Evolutionary conservation across 2,113 vertebrate genomes (phyloP), one percentile per base, ranked within the genome.

Genomic region (Toxotes chatareus): DNA sequence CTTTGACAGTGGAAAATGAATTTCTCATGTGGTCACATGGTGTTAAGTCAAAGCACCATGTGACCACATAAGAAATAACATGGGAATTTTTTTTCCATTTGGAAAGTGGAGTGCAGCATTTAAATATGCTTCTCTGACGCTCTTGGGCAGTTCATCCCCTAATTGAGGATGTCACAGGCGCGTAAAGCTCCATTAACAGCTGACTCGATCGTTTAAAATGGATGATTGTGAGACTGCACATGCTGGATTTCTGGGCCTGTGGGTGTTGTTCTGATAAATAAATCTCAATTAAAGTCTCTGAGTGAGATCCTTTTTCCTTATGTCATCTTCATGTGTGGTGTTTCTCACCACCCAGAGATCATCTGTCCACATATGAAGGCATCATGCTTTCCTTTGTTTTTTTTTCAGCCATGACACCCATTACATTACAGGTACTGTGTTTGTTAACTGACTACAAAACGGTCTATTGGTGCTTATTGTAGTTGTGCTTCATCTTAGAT

Each of bases 121-220:
- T 61, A 19, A 51, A 80, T 51, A 6, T 47, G 10, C 3, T 23
- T 31, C 23, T 72, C 27, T 36, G 56, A 46, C 0, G 0, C 12
- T 36, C 36, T 68, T 1, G 2, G 14, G 6, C 32, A 44, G 34
- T 34, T 53, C 44, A 73, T 49, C 31, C 17, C 40, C 63, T 64
- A 27, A 57, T 82, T 36, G n/a, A n/a, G 40, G 27, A 68, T n/a
- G 72, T 32, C 66, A 49, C 49, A 16, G 57, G 38, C 47, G 27
- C 2, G 38, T 19, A 23, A 57, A 19, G 51, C 59, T 27, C 61
- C 67, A 72, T 66, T 77, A 83, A 19, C 67, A 66, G 53, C 34
- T 14, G 66, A 64, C 51, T n/a, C 13, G n/a, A 71, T 71, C 71
- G 62, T 62, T 68, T 44, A 46, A 40, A 82, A 13, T 5, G 8